Percentiles rank a stretch among this genome's conserved stretches.
Evolutionary conservation across 2,113 vertebrate species (phyloP).

Genomic region (Panthera tigris): DNA sequence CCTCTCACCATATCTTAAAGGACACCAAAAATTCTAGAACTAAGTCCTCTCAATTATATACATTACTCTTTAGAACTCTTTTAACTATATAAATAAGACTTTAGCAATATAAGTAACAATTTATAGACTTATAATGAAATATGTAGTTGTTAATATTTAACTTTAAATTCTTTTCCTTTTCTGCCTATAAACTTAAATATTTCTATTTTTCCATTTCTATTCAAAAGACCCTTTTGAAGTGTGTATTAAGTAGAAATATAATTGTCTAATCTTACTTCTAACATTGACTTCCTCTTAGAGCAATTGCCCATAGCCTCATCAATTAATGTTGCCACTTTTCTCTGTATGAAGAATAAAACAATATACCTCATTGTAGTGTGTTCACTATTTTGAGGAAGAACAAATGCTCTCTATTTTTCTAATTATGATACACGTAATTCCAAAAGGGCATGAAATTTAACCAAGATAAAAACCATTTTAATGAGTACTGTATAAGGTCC

Average conservation of each 20-base stretch:
- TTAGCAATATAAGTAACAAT: not conserved
- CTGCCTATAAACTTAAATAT: conserved; percentile 26
- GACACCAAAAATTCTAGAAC: not conserved
- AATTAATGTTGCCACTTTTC: not conserved
- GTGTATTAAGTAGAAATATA: not conserved
- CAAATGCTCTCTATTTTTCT: not conserved
- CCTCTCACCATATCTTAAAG: not conserved
- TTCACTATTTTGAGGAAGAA: not conserved
- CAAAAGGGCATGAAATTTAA: not conserved
- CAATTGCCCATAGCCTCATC: not conserved
- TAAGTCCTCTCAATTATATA: not conserved
- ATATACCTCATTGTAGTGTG: not conserved
- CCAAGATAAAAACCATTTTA: not conserved
- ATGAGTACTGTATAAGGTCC: not conserved
- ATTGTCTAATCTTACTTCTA: not conserved
- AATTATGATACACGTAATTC: not conserved
- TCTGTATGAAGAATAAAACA: not conserved
- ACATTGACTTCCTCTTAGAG: not conserved
- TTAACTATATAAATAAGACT: not conserved
- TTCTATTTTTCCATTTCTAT: not conserved
- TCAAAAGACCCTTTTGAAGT: conserved; percentile 10
- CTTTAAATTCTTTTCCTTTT: conserved; percentile 16
- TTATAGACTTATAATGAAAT: not conserved
- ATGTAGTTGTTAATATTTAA: not conserved
- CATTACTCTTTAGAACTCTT: not conserved